A percentile compares a stretch with the other conserved stretches of the same genome.
Evolutionary conservation across 2,888 invertebrate species (phyloP).

Genomic region (Heterodera filipjevi): DNA sequence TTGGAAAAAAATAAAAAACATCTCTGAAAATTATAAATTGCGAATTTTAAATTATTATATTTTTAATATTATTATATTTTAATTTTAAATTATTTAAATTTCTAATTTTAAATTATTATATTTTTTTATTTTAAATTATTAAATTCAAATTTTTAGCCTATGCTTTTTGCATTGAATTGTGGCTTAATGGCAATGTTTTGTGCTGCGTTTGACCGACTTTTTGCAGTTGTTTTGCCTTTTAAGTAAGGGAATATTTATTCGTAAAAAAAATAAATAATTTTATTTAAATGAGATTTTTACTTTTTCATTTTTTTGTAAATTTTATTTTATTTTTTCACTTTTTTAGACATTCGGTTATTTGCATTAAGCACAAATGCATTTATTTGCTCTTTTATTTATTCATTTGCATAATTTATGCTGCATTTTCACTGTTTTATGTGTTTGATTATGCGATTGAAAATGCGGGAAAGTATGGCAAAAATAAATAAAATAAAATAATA

Average conservation of each 20-base stretch:
- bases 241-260: too few species aligned
- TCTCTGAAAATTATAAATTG: too few species aligned
- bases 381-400: slow-evolving; percentile 9
- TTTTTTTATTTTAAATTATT: not conserved
- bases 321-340: not conserved
- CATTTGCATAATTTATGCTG: slow-evolving; percentile 13
- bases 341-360: too few species aligned
- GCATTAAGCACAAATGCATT: not conserved
- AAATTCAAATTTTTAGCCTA: not conserved
- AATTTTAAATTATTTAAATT: too few species aligned
- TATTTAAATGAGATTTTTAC: too few species aligned
- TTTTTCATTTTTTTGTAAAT: not conserved
- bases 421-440: slow-evolving; percentile 4
- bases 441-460: slow-evolving; percentile 8
- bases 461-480: slow-evolving; percentile 2
- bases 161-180: not conserved
- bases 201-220: slow-evolving; percentile 18
- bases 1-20: too few species aligned
- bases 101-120: too few species aligned
- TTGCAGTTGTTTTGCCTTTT: slow-evolving; percentile 10
- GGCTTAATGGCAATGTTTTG: slow-evolving; percentile 8
- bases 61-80: too few species aligned
- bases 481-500: not conserved
- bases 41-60: too few species aligned
- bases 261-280: too few species aligned